Conservation (phyloP, 2,888 invertebrate genomes). For the Dynastes hyllus region DNA sequence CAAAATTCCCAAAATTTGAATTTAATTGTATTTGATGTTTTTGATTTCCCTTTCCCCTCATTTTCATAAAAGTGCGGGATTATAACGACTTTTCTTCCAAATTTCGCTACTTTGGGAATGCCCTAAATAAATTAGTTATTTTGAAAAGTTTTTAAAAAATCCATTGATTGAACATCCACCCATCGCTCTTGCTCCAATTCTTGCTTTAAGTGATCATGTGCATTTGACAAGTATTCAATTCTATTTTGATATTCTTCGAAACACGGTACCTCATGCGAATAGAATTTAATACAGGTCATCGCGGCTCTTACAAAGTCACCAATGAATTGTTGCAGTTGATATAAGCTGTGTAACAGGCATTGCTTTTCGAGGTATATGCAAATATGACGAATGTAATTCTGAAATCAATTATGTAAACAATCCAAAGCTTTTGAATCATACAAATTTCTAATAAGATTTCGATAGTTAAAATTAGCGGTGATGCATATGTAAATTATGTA, state of each 20-base stretch:
- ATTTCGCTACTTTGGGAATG: conserved; percentile 55
- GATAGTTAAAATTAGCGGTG: too few species aligned
- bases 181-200: conserved; percentile 75
- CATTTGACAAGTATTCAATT: conserved; percentile 74
- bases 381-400: conserved; percentile 80
- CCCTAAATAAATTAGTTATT: too few species aligned
- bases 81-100: conserved; percentile 70
- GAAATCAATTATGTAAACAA: conserved; percentile 54
- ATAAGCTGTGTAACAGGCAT: conserved; percentile 81
- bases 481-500: too few species aligned
- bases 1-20: too few species aligned
- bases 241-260: conserved; percentile 75
- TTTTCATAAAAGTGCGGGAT: conserved; percentile 79
- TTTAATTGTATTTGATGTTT: conserved; percentile 84
- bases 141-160: not conserved
- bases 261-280: conserved; percentile 76
- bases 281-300: conserved; percentile 86
- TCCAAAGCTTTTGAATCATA: too few species aligned
- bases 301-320: conserved; percentile 85
- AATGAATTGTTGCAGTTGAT: conserved; percentile 82
- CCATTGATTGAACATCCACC: conserved; percentile 70
- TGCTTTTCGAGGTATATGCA: conserved; percentile 83
- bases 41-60: conserved; percentile 83
- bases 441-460: too few species aligned
- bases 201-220: conserved; percentile 79